Evolutionary conservation across 2,113 vertebrate genomes (phyloP).

Genomic region (Nycticorax nycticorax): DNA sequence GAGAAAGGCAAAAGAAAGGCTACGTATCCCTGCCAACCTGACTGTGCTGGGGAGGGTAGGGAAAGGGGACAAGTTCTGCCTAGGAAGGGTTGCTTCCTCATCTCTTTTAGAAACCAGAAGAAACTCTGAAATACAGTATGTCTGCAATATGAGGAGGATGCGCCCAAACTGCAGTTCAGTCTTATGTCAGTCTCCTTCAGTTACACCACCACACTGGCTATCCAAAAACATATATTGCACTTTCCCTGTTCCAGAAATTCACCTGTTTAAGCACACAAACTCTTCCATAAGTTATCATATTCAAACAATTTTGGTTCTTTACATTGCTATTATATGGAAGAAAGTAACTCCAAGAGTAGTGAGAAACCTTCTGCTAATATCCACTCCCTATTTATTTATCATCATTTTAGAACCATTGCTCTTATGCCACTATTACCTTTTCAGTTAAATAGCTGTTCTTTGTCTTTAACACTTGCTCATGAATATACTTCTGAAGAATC

Average conservation of each 20-base stretch:
- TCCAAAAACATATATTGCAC: neutral
- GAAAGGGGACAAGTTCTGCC: neutral
- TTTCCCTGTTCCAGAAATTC: neutral
- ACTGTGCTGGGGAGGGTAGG: fast-evolving
- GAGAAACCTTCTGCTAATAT: neutral
- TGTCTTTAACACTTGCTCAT: neutral
- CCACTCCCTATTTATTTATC: neutral
- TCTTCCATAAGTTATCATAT: neutral
- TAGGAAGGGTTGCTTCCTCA: neutral
- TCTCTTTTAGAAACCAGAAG: neutral
- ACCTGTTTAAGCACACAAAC: neutral
- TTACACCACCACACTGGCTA: neutral
- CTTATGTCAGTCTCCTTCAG: neutral
- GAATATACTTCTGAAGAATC: neutral
- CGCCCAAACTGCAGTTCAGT: neutral
- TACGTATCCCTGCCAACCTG: neutral
- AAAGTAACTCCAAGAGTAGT: neutral
- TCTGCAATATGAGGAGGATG: neutral
- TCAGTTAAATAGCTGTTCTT: neutral
- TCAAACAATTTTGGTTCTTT: neutral
- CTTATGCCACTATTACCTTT: neutral
- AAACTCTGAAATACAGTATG: neutral
- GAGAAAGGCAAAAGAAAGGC: neutral
- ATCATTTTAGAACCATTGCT: neutral
- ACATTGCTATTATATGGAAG: neutral